Evolutionary conservation across 1,140 invertebrate species (phyloP).

Genomic region (Condylostylus longicornis): DNA sequence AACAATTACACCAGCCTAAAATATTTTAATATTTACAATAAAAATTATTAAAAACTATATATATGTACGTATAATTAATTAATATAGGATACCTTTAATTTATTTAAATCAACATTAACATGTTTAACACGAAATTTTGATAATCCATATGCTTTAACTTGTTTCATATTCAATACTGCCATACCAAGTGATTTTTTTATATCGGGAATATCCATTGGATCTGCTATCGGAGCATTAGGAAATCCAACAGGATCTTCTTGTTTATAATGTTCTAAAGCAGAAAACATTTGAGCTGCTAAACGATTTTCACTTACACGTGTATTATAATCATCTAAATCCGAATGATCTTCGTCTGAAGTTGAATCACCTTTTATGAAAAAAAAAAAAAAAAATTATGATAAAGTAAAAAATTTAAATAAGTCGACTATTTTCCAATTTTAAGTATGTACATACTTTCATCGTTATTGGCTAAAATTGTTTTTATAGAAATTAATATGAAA

Average conservation of each 20-base stretch:
- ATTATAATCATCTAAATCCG: constrained; percentile 24
- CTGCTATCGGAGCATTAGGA: constrained; percentile 57
- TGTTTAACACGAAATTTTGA: constrained; percentile 61
- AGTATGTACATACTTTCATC: no score
- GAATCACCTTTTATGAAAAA: no score
- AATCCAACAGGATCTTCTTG: constrained; percentile 61
- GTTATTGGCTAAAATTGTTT: no score
- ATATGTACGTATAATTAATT: not conserved
- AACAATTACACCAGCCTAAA: constrained; percentile 47
- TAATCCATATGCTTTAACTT: constrained; percentile 54
- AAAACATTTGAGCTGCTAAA: constrained; percentile 51
- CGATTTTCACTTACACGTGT: constrained; percentile 39
- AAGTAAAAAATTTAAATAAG: no score
- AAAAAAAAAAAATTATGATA: no score
- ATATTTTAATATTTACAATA: not conserved
- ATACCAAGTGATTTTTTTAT: constrained; percentile 55
- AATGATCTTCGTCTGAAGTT: no score
- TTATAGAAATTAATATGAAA: no score
- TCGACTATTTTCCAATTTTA: no score
- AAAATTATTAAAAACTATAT: not conserved
- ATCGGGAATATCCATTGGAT: constrained; percentile 63
- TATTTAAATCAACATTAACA: constrained; percentile 47
- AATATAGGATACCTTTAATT: constrained; percentile 39
- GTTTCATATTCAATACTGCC: constrained; percentile 52
- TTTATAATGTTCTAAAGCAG: constrained; percentile 66